Conservation (phyloP, 2,797 vertebrate genomes). For the Eleutherodactylus coqui region DNA sequence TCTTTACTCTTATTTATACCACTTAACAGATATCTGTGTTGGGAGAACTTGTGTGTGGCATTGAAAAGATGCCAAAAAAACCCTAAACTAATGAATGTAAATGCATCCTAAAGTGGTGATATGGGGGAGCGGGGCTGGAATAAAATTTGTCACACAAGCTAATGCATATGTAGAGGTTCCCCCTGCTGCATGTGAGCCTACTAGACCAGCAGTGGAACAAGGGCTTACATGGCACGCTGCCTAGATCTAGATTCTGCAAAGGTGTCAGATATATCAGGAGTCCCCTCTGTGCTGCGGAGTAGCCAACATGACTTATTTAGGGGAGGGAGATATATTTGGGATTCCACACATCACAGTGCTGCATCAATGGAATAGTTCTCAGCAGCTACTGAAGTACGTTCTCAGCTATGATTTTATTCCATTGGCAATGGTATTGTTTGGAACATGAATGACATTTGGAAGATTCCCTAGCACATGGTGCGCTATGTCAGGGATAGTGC, state of each 20-base stretch:
- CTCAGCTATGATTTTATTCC: no score
- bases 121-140: not conserved
- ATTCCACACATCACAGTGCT: no score
- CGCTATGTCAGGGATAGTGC: not conserved
- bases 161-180: not conserved
- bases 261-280: not conserved
- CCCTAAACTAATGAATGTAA: not conserved
- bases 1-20: not conserved
- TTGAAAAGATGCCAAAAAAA: not conserved
- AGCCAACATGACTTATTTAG: not conserved
- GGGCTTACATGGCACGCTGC: not conserved
- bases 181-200: not conserved
- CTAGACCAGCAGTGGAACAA: not conserved
- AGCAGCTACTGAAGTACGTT: no score
- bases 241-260: not conserved
- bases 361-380: no score
- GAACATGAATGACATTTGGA: not conserved
- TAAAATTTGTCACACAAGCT: not conserved
- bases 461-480: not conserved
- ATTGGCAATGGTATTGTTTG: not conserved
- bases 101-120: not conserved
- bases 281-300: not conserved
- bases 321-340: not conserved
- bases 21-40: not conserved
- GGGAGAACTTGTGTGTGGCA: not conserved